Conservation (phyloP, 2,113 vertebrate genomes). For the Ammodytes dubius region DNA sequence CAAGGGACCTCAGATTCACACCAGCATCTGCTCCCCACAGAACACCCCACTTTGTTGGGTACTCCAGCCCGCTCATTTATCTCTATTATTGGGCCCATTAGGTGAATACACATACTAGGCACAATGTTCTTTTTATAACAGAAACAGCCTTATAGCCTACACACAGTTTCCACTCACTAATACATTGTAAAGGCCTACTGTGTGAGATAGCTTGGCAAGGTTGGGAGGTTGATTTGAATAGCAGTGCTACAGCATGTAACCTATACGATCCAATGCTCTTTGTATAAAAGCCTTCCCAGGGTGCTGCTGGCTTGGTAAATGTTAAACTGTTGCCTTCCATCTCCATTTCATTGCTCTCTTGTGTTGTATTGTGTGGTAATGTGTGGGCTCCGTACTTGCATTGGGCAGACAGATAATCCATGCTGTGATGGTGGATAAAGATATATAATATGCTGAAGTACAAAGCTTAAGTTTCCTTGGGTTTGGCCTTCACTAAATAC, state of each 20-base stretch:
- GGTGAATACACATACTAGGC: background rate
- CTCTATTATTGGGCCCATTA: constrained; percentile 67
- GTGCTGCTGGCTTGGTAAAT: constrained; percentile 16
- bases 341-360: constrained; percentile 15
- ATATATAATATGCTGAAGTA: background rate
- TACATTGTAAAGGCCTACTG: background rate
- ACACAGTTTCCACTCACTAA: background rate
- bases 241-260: constrained; percentile 36
- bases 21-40: constrained; percentile 72
- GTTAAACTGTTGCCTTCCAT: constrained; percentile 1
- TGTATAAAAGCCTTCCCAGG: constrained; percentile 24
- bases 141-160: background rate
- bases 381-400: background rate
- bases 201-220: constrained; percentile 6
- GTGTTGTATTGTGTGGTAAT: constrained; percentile 1
- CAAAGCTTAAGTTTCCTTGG: constrained; percentile 1
- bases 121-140: background rate
- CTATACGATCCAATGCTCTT: background rate
- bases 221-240: constrained; percentile 11
- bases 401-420: background rate
- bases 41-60: constrained; percentile 26
- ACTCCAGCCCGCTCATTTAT: constrained; percentile 53
- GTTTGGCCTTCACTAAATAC: constrained; percentile 14
- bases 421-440: background rate
- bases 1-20: constrained; percentile 64